A percentile compares a stretch with the other conserved stretches of the same genome.
These are phyloP conservation scores for Chaetoderma sp. DNA, from an alignment of 2,888 invertebrate species.

Conservation along the genomic window DNA sequence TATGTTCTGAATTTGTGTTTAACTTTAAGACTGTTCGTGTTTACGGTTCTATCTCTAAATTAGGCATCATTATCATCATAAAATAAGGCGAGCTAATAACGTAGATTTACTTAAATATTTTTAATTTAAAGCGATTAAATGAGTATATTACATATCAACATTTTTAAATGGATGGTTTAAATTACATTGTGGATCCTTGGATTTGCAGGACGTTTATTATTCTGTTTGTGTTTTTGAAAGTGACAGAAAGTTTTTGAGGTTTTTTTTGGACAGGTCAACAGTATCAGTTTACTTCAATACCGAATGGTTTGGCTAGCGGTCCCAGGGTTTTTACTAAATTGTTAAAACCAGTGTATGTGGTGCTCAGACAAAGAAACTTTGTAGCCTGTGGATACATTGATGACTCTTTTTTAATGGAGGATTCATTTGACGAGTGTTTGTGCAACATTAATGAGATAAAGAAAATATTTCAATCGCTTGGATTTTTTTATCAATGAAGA, in stretches of 20 bases:
- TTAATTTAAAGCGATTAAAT: too few species aligned
- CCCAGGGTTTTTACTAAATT: slow-evolving; percentile 38
- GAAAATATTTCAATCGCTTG: not conserved
- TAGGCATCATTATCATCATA: too few species aligned
- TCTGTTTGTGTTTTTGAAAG: slow-evolving; percentile 18
- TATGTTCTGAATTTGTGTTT: too few species aligned
- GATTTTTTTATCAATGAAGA: slow-evolving; percentile 25
- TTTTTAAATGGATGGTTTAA: too few species aligned
- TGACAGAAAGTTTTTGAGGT: slow-evolving; percentile 29
- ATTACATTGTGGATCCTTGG: too few species aligned
- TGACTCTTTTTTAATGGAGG: slow-evolving; percentile 15
- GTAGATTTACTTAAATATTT: too few species aligned
- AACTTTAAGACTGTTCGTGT: too few species aligned
- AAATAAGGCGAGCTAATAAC: too few species aligned
- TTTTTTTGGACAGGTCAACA: slow-evolving; percentile 28
- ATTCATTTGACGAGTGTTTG: not conserved
- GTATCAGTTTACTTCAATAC: slow-evolving; percentile 28
- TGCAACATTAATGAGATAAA: slow-evolving; percentile 14
- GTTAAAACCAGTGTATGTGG: slow-evolving; percentile 31
- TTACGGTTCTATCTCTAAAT: too few species aligned
- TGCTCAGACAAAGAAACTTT: slow-evolving; percentile 22
- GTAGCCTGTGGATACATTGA: slow-evolving; percentile 24
- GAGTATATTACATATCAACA: too few species aligned
- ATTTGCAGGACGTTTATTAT: slow-evolving; percentile 35
- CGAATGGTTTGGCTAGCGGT: slow-evolving; percentile 30